phyloP scores from a whole-genome alignment of 2,797 vertebrate species.

The Aldrovandia affinis region DNA sequence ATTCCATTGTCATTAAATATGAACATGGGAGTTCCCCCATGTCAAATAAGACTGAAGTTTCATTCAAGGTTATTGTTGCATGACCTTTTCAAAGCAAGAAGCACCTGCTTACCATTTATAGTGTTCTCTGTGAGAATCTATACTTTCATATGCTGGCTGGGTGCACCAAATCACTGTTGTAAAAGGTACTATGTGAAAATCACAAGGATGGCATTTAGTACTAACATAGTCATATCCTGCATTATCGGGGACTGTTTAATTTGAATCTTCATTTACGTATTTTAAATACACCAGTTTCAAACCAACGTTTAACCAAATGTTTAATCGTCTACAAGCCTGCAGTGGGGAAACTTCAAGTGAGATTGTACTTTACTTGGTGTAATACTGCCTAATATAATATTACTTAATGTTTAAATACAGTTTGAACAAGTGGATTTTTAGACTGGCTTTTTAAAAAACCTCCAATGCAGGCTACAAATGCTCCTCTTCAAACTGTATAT shows the following conservation, averaged over 20 bases:
- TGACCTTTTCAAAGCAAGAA: not conserved
- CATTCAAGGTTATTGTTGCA: not conserved
- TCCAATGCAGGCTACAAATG: too few relatives aligned
- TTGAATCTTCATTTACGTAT: too few relatives aligned
- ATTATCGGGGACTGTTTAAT: too few relatives aligned
- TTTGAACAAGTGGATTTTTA: not conserved
- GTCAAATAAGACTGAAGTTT: not conserved
- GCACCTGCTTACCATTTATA: not conserved
- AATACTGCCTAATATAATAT: too few relatives aligned
- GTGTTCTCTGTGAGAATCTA: not conserved
- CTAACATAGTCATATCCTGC: not conserved
- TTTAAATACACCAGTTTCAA: too few relatives aligned
- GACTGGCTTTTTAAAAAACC: too few relatives aligned
- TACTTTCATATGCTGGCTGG: not conserved
- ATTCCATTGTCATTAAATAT: not conserved
- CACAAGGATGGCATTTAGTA: not conserved
- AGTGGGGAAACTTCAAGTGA: too few relatives aligned
- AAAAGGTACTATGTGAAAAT: not conserved
- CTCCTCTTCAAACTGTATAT: too few relatives aligned
- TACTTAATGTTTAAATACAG: too few relatives aligned
- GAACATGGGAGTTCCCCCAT: not conserved
- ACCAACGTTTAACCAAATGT: too few relatives aligned
- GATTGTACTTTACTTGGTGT: too few relatives aligned
- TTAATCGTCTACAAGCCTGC: too few relatives aligned
- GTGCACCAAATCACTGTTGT: not conserved